These are phyloP conservation scores for Stigmatopora argus DNA, from an alignment of 2,113 vertebrate species.

Conservation along the genomic window DNA sequence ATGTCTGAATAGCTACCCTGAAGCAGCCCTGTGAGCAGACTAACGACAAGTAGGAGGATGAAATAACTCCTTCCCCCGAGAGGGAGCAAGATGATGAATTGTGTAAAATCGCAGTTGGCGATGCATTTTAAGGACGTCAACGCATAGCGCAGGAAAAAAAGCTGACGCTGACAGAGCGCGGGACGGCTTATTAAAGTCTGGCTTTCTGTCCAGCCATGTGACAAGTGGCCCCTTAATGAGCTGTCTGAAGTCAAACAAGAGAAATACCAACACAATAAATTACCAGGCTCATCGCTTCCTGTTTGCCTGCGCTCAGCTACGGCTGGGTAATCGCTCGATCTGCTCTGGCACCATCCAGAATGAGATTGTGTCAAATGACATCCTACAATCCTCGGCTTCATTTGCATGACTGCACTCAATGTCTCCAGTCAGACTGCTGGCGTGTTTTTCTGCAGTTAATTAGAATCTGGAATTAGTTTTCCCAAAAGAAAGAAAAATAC, in stretches of 20 bases:
- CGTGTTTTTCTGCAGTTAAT: slow-evolving; percentile 60
- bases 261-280: slow-evolving; percentile 60
- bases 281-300: slow-evolving; percentile 47
- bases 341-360: slow-evolving; percentile 40
- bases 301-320: slow-evolving; percentile 45
- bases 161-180: slow-evolving; percentile 53
- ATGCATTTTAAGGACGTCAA: slow-evolving; percentile 49
- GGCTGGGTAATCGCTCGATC: slow-evolving; percentile 55
- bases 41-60: slow-evolving; percentile 55
- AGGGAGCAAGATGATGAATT: slow-evolving; percentile 62
- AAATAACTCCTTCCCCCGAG: slow-evolving; percentile 38
- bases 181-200: slow-evolving; percentile 24
- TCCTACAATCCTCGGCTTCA: slow-evolving; percentile 24
- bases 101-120: slow-evolving; percentile 60
- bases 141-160: slow-evolving; percentile 47
- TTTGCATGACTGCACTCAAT: slow-evolving; percentile 56
- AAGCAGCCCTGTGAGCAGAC: slow-evolving; percentile 60
- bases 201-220: slow-evolving; percentile 41
- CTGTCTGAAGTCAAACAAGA: slow-evolving; percentile 58
- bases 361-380: slow-evolving; percentile 58
- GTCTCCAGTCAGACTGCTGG: slow-evolving; percentile 45
- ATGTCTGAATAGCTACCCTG: slow-evolving; percentile 24
- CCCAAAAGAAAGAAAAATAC: slow-evolving; percentile 18
- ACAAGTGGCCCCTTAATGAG: slow-evolving; percentile 58
- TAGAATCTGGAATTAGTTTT: slow-evolving; percentile 57